Evolutionary conservation across 1,140 invertebrate species (phyloP), one percentile per base, ranked within the genome.

Genomic region (Phocides pigmalion): DNA sequence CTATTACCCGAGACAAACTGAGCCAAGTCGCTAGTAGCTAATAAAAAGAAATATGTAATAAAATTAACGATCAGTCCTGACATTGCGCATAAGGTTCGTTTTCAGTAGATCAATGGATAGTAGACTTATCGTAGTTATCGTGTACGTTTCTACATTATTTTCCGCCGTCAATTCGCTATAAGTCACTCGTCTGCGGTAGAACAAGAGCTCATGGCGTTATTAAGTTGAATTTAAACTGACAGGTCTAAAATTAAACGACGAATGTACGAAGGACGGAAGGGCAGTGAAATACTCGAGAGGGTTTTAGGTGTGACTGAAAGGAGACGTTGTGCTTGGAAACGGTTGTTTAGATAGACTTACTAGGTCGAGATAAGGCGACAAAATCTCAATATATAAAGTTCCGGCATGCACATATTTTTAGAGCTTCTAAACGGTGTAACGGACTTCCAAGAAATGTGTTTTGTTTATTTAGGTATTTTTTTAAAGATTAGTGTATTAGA

Each of bases 361-460:
- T 25, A 46, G 41, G 32, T 51, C 49, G 32, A 25, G 59, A 62
- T 62, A 62, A 62, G 56, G 42, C 46, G 19, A 56, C 9, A 19
- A 25, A 47, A 47, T 3, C 22, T 2, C 22, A 15, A 42, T 2
- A 6, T 42, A n/a, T n/a, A n/a, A n/a, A n/a, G n/a, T n/a, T n/a
- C n/a, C n/a, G n/a, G n/a, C n/a, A n/a, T n/a, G n/a, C n/a, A n/a
- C n/a, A n/a, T n/a, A n/a, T n/a, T n/a, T n/a, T n/a, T n/a, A n/a
- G n/a, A n/a, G n/a, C n/a, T n/a, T n/a, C n/a, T n/a, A n/a, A n/a
- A n/a, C n/a, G n/a, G n/a, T n/a, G n/a, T n/a, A n/a, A n/a, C n/a
- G n/a, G n/a, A n/a, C n/a, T n/a, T n/a, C n/a, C n/a, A n/a, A n/a
- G n/a, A n/a, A n/a, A n/a, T n/a, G n/a, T n/a, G n/a, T n/a, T n/a